These are phyloP conservation scores for Tetranychus cinnabarinus DNA, from an alignment of 1,140 invertebrate species.

Conservation along the genomic window DNA sequence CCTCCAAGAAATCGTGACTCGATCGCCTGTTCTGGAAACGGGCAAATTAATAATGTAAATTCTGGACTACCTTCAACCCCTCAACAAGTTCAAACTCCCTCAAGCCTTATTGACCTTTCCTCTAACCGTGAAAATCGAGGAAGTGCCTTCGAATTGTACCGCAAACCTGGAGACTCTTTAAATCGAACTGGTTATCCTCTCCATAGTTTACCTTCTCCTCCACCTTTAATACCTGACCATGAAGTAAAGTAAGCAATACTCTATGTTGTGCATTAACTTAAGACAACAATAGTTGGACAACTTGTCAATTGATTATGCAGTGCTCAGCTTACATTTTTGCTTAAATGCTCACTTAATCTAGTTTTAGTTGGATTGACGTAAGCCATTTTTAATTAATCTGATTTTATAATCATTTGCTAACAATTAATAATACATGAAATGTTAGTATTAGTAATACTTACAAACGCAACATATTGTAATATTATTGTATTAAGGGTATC, in stretches of 20 bases:
- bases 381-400: too few relatives aligned
- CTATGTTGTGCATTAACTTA: too few relatives aligned
- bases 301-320: too few relatives aligned
- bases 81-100: background rate
- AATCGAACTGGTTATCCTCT: slow-evolving; percentile 15
- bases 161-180: slow-evolving; percentile 37
- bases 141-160: slow-evolving; percentile 82
- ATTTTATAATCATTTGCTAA: too few relatives aligned
- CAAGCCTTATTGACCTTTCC: slow-evolving; percentile 39
- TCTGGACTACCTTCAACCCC: background rate
- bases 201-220: slow-evolving; percentile 7
- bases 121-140: slow-evolving; percentile 58
- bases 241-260: background rate
- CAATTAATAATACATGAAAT: too few relatives aligned
- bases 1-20: slow-evolving; percentile 1
- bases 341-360: too few relatives aligned
- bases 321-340: too few relatives aligned
- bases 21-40: slow-evolving; percentile 1
- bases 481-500: too few relatives aligned
- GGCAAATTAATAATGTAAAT: background rate
- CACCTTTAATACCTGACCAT: slow-evolving; percentile 1
- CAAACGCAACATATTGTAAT: too few relatives aligned
- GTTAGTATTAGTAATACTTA: too few relatives aligned
- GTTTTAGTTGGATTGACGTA: too few relatives aligned
- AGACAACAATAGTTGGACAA: too few relatives aligned